Evolutionary conservation across 2,888 invertebrate species (phyloP), one percentile per base, ranked within the genome.

Genomic region (Odontothrips loti): DNA sequence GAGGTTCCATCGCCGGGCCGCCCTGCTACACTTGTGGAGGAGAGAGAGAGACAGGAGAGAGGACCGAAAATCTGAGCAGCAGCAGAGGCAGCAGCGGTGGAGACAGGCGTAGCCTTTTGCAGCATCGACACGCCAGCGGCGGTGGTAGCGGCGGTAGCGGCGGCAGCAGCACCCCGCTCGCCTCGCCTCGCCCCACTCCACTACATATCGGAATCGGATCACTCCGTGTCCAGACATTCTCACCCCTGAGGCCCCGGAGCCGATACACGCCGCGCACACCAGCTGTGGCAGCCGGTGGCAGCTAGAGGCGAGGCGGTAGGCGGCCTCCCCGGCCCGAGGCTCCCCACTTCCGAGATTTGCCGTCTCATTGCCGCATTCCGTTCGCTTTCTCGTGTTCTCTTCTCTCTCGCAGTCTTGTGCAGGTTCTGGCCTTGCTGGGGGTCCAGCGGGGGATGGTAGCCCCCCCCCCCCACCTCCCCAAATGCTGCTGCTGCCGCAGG

Each of bases 331-430:
- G 15, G 9, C 51, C 48, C 48, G 48, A 48, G n/a, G 34, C 34
- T 58, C 68, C 27, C 4, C 12, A 9, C 27, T 12, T 27, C 8
- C 68, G 11, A 75, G 27, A 75, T 75, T 75, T 75, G 68, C 27
- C 68, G 27, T 75, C 68, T 27, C 68, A 75, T 75, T 75, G 68
- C 68, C 68, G 27, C 23, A 75, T 75, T 23, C 68, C 68, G 68
- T 23, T 68, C 68, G 48, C 23, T n/a, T 68, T n/a, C 27, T 75
- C 34, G 34, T 43, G 34, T 43, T 43, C 34, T 43, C 34, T 6
- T 43, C 34, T 43, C 34, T 43, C 34, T 6, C 34, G 34, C 34
- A 43, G 3, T 43, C 34, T 43, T 6, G 34, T 43, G 34, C 34
- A 43, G 34, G 34, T n/a, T n/a, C n/a, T n/a, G n/a, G n/a, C n/a